Conservation (phyloP, 1,140 invertebrate species). For the Cherax destructor region DNA sequence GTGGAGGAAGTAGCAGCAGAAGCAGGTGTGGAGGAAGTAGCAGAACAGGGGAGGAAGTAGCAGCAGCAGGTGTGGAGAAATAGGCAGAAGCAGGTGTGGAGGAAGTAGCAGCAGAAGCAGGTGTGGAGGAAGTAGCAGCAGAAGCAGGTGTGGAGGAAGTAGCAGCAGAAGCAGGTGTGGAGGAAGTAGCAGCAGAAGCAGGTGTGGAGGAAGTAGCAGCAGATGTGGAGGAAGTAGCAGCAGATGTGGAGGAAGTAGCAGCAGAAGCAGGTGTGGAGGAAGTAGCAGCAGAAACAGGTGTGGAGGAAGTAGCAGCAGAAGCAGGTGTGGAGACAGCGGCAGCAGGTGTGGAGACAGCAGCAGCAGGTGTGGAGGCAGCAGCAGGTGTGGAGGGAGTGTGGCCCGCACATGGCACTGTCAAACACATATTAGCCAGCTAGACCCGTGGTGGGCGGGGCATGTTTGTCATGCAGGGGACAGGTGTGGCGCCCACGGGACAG, state of each 20-base stretch:
- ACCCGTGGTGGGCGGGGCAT: neutral
- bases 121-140: neutral
- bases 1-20: too few relatives aligned
- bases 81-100: neutral
- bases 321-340: neutral
- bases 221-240: too few relatives aligned
- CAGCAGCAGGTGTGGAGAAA: neutral
- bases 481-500: neutral
- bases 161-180: too few relatives aligned
- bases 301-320: neutral
- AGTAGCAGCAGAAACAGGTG: too few relatives aligned
- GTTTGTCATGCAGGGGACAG: neutral
- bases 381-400: neutral
- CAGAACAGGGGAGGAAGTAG: neutral
- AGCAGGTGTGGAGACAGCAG: neutral
- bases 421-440: neutral
- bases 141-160: neutral
- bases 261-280: too few relatives aligned
- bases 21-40: too few relatives aligned
- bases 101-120: neutral
- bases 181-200: too few relatives aligned
- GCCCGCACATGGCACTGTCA: conserved; percentile 26
- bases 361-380: too few relatives aligned
- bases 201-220: too few relatives aligned
- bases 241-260: too few relatives aligned